Evolutionary conservation across 2,888 invertebrate species (phyloP), one percentile per base, ranked within the genome.

Genomic region (Pterostichus niger): DNA sequence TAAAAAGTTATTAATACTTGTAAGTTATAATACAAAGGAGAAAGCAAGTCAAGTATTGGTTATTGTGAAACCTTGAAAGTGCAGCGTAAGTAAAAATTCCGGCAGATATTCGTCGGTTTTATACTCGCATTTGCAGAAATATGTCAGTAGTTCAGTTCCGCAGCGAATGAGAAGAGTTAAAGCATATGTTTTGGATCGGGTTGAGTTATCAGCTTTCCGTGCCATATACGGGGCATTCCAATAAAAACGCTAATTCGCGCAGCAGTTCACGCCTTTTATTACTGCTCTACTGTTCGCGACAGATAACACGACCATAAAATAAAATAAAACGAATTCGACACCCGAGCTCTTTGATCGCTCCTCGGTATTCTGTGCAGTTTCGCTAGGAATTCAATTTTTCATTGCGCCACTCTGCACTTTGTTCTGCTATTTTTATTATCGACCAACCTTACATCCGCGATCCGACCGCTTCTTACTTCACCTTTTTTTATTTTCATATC

Each of bases 281-380:
- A 59, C 59, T 13, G 59, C 33, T 7, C 33, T n/a, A 9, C 56
- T 77, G 77, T 46, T 17, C 77, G 35, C 33, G 77, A 59, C 77
- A 77, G 77, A 77, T 77, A 77, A 77, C 77, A 77, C 56, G 59
- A 59, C 77, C 56, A 77, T 77, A 77, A 77, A 77, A 77, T 77
- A 77, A 77, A 77, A 77, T 77, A 77, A 77, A 77, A 77, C 54
- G 31, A 40, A 40, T 35, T 31, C 59, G 40, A 56, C 77, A 56
- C 40, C 13, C 24, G 24, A 77, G 59, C 17, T 77, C 77, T 54
- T 59, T 77, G 73, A 73, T 73, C 73, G 73, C 68, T n/a, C 31
- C 68, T n/a, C 31, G 68, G 46, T 73, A 46, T 73, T 73, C 49
- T 6, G 44, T 40, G 24, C 68, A 40, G 40, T 49, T 46, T 49